Conservation (phyloP, 2,797 vertebrate genomes). For the Phrynocephalus guinanensis region DNA sequence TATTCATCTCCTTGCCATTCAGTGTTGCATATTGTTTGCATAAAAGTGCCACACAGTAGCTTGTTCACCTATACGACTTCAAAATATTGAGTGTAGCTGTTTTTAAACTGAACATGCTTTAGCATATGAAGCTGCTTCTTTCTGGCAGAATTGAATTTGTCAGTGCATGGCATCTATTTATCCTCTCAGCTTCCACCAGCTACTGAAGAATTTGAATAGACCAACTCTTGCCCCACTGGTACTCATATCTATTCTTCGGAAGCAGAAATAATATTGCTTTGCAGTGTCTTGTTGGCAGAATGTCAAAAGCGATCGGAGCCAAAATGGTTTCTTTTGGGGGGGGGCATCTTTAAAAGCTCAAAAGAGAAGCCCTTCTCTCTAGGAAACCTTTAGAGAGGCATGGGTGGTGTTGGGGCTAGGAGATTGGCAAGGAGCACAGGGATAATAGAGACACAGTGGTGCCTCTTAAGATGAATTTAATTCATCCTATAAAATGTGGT, state of each 20-base stretch:
- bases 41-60: background rate
- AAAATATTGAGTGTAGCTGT: constrained; percentile 19
- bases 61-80: background rate
- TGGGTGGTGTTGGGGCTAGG: background rate
- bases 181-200: constrained; percentile 47
- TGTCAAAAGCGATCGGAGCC: constrained; percentile 43
- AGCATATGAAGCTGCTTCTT: constrained; percentile 42
- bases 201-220: constrained; percentile 32
- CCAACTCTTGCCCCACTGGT: background rate
- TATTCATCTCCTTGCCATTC: background rate
- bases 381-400: background rate
- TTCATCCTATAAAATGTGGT: too few species aligned
- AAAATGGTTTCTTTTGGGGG: constrained; percentile 14
- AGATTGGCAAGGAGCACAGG: too few species aligned
- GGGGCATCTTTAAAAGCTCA: constrained; percentile 52
- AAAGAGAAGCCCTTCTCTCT: background rate
- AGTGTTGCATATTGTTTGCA: background rate
- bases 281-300: constrained; percentile 47
- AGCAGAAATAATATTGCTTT: constrained; percentile 56
- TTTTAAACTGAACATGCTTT: constrained; percentile 36
- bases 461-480: too few species aligned
- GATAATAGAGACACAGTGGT: background rate
- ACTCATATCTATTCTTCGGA: constrained; percentile 40
- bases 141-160: constrained; percentile 24
- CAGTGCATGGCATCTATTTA: constrained; percentile 27